Percentiles rank a stretch among this genome's conserved stretches.
Evolutionary conservation across 1,140 invertebrate genomes (phyloP).

Genomic region (Drosophila auraria): DNA sequence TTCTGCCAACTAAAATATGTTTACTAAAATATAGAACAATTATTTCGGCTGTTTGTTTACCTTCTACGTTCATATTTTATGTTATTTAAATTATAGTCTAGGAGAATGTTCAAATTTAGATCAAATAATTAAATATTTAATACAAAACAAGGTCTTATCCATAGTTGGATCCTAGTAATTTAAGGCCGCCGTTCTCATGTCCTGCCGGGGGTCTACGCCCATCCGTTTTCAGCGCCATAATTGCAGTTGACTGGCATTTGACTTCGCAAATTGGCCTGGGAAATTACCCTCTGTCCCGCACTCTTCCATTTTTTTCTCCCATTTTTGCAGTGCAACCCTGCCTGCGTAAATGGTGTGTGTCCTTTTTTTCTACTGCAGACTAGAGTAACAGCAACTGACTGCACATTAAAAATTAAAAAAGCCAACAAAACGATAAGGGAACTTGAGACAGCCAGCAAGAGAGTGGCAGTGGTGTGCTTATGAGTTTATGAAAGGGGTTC

Average conservation of each 20-base stretch:
- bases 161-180: not conserved
- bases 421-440: constrained; percentile 47
- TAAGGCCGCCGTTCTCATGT: constrained; percentile 1
- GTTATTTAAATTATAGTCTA: too few relatives aligned
- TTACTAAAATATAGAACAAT: not conserved
- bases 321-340: constrained; percentile 32
- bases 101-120: not conserved
- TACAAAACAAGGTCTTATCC: too few relatives aligned
- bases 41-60: not conserved
- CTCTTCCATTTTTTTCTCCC: not conserved
- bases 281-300: constrained; percentile 17
- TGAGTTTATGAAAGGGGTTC: not conserved
- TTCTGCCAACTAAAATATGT: too few relatives aligned
- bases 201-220: constrained; percentile 14
- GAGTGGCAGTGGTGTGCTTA: not conserved
- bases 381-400: constrained; percentile 62
- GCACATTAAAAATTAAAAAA: constrained; percentile 84
- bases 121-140: not conserved
- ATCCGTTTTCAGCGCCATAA: constrained; percentile 60
- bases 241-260: constrained; percentile 83
- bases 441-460: constrained; percentile 20
- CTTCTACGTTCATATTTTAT: too few relatives aligned
- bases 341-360: constrained; percentile 78
- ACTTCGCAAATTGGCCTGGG: constrained; percentile 75
- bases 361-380: constrained; percentile 37